Evolutionary conservation across 1,140 invertebrate species (phyloP).

Genomic region (Tachypleus tridentatus): DNA sequence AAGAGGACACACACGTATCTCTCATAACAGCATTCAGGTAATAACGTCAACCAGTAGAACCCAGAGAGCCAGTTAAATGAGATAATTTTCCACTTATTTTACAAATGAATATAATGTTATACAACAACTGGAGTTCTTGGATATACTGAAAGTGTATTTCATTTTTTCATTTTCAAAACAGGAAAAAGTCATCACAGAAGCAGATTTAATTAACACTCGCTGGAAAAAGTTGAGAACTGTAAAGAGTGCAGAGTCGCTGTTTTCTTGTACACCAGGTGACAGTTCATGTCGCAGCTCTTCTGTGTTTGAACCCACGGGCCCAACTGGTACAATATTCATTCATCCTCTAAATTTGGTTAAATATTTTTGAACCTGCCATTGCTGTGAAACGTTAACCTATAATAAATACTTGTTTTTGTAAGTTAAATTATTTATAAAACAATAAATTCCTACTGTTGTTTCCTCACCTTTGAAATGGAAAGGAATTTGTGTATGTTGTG

Average conservation of each 20-base stretch:
- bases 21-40: no score
- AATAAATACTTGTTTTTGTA: slow-evolving; percentile 1
- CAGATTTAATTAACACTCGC: slow-evolving; percentile 21
- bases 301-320: slow-evolving; percentile 23
- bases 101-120: no score
- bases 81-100: no score
- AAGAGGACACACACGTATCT: no score
- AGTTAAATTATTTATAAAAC: no score
- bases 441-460: no score
- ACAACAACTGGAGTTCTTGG: no score
- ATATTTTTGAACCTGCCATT: slow-evolving; percentile 13
- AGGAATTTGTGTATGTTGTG: no score
- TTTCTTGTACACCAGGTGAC: slow-evolving; percentile 27
- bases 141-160: no score
- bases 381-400: slow-evolving; percentile 12
- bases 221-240: slow-evolving; percentile 47
- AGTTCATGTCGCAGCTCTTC: slow-evolving; percentile 10
- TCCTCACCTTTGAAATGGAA: no score
- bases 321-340: slow-evolving; percentile 25
- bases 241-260: slow-evolving; percentile 54
- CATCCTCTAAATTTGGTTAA: neutral
- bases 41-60: no score
- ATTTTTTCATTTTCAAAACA: slow-evolving; percentile 1
- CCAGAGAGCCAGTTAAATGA: no score
- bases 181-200: slow-evolving; percentile 26